Evolutionary conservation across 2,888 invertebrate genomes (phyloP).

Genomic region (Caenorhabditis afra): DNA sequence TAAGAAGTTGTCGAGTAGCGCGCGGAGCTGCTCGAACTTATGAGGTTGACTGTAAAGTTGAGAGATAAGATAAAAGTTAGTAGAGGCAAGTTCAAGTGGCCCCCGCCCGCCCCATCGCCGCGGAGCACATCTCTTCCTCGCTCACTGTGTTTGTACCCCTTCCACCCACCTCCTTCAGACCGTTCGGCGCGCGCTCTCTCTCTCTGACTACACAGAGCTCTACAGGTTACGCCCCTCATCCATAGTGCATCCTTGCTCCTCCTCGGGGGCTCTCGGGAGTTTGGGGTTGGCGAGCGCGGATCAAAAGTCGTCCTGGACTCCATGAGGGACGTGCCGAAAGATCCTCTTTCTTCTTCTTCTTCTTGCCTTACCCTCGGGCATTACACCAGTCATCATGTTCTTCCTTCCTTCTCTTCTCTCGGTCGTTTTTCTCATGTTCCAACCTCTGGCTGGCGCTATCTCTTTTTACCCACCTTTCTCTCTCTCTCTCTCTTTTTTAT

Average conservation of each 20-base stretch:
- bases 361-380: constrained; percentile 20
- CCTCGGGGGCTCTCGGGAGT: no score
- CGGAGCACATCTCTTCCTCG: no score
- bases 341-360: constrained; percentile 35
- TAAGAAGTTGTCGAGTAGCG: no score
- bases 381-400: constrained; percentile 59
- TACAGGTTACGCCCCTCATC: constrained; percentile 43
- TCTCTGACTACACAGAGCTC: no score
- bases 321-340: constrained; percentile 11
- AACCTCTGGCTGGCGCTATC: not conserved
- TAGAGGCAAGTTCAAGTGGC: constrained; percentile 51
- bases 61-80: constrained; percentile 59
- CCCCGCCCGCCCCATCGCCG: no score
- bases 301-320: constrained; percentile 42
- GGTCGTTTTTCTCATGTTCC: not conserved
- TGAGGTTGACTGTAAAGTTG: constrained; percentile 19
- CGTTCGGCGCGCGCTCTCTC: constrained; percentile 44
- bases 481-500: constrained; percentile 34
- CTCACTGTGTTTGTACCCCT: no score
- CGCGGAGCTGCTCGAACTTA: no score
- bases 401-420: constrained; percentile 33
- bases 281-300: no score
- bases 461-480: not conserved
- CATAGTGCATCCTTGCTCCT: constrained; percentile 32
- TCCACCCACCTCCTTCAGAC: constrained; percentile 46